Base-by-base conservation (phyloP, 2,113 vertebrate genomes). In the Prietella phreatophila region DNA sequence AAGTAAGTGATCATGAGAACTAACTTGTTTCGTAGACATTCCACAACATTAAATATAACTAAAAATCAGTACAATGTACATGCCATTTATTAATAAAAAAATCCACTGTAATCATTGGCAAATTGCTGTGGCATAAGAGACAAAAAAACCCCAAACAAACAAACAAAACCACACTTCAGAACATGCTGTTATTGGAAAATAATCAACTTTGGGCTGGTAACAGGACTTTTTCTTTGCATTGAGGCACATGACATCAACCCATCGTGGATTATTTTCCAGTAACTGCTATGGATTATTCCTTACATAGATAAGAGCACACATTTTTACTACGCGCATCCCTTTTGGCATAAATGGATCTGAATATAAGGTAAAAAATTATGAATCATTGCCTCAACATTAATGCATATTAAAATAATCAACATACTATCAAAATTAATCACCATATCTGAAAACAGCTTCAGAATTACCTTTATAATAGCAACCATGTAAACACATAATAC, bases 401-500 rank as follows among this genome's bases (percentile, higher is more conserved):
- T 20, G 33, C 19, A 75, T 47, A 22, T 47, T 75, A 42, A 25
- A 78, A 53, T 27, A 78, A 50, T 78, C 39, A 76, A 36, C 20
- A 75, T n/a, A 79, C 3, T 78, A 75, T 47, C 7, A 22, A 27
- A 79, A 53, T 88, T 33, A 88, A 78, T 87, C 47, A 65, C 17
- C 30, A 36, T 55, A 67, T 86, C 61, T 33, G 19, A 84, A 73
- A 83, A 50, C 33, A 78, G 19, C 17, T 83, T 71, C 53, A 58
- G 22, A 78, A 75, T 61, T 83, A 75, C 36, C 53, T 79, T 86
- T 80, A 17, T 80, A 60, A 63, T 78, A 8, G 36, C 67, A 89
- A 86, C 73, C 61, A 90, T 36, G 76, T 63, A 67, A 25, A 85
- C 53, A 90, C 58, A 84, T 81, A 36, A 58, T 89, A 81, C 20